phyloP scores from a whole-genome alignment of 2,113 vertebrate species.

The Ivindomyrus marchei region DNA sequence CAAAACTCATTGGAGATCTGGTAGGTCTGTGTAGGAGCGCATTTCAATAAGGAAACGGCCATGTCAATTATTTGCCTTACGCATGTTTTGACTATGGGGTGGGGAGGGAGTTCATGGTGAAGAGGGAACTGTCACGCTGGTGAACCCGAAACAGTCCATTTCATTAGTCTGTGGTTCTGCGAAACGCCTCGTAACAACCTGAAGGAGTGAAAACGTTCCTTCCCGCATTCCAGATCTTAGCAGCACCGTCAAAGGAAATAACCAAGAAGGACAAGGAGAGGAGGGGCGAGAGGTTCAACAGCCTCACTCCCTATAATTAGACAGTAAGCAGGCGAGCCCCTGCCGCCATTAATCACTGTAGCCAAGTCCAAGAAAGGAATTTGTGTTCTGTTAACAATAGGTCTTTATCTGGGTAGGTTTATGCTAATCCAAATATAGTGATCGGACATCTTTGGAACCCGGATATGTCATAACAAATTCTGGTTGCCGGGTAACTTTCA shows the following conservation, averaged over 20 bases:
- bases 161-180: background rate
- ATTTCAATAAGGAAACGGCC: background rate
- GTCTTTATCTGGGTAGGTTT: conserved; percentile 31
- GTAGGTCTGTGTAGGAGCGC: background rate
- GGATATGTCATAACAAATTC: conserved; percentile 50
- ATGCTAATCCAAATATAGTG: conserved; percentile 52
- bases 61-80: background rate
- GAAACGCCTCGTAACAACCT: background rate
- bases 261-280: conserved; percentile 28
- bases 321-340: background rate
- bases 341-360: conserved; percentile 5
- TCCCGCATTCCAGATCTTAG: conserved; percentile 20
- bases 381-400: conserved; percentile 38
- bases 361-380: conserved; percentile 40
- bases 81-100: background rate
- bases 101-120: background rate
- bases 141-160: background rate
- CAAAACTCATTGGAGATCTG: background rate
- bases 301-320: conserved; percentile 52
- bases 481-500: conserved; percentile 51
- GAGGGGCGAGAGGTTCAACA: conserved; percentile 39
- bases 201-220: background rate
- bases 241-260: conserved; percentile 19
- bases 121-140: background rate
- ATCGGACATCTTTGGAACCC: conserved; percentile 46